Conservation (phyloP, 2,888 invertebrate species). For the Drosophila emarginata region DNA sequence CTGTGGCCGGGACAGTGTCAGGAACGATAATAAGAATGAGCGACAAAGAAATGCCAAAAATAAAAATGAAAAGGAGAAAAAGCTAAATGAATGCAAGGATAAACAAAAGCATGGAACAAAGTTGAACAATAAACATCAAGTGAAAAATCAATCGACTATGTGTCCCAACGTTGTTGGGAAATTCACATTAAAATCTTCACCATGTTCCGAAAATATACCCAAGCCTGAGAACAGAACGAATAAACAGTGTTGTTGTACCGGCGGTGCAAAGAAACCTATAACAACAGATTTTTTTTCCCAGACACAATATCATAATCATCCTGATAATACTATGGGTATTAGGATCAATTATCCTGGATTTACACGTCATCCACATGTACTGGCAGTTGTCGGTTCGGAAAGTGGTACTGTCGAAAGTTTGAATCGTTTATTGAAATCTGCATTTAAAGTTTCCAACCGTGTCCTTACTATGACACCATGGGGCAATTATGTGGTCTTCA, state of each 20-base stretch:
- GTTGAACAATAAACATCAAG: background rate
- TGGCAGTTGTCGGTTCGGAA: slow-evolving; percentile 81
- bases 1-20: background rate
- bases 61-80: background rate
- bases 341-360: slow-evolving; percentile 74
- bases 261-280: background rate
- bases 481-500: slow-evolving; percentile 81
- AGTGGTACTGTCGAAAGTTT: slow-evolving; percentile 79
- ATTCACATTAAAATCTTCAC: background rate
- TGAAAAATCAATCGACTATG: background rate
- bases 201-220: background rate
- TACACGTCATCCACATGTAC: slow-evolving; percentile 54
- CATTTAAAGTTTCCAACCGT: slow-evolving; percentile 78
- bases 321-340: too few species aligned
- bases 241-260: background rate
- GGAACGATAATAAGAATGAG: background rate
- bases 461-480: slow-evolving; percentile 80
- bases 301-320: background rate
- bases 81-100: background rate
- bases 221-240: too few species aligned
- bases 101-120: background rate
- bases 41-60: background rate
- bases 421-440: slow-evolving; percentile 67
- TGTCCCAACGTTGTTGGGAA: background rate
- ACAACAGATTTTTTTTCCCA: background rate